phyloP scores from a whole-genome alignment of 2,113 vertebrate genomes.

The Turdus rufiventris region DNA sequence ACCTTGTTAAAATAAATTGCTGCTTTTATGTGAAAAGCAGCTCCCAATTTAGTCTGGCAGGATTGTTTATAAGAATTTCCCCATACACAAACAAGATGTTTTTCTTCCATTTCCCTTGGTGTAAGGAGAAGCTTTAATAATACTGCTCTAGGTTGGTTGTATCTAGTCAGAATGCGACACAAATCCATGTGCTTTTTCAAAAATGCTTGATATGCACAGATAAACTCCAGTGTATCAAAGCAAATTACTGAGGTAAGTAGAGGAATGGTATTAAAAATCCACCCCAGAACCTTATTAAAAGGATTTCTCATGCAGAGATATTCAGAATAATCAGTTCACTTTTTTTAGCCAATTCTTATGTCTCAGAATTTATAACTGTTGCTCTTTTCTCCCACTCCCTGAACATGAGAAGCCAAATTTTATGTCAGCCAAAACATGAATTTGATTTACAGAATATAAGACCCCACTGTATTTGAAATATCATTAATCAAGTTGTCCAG shows the following conservation, averaged over 20 bases:
- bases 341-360: background rate
- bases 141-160: background rate
- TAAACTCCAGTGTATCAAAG: background rate
- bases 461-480: background rate
- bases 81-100: background rate
- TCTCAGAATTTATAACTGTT: background rate
- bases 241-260: background rate
- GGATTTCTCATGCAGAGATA: background rate
- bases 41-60: constrained; percentile 1
- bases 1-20: constrained; percentile 51
- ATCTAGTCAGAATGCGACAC: background rate
- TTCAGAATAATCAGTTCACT: background rate
- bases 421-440: background rate
- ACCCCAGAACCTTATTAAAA: background rate
- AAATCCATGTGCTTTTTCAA: background rate
- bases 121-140: background rate
- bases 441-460: background rate
- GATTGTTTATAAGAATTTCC: background rate
- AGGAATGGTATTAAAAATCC: background rate
- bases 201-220: background rate
- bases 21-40: constrained; percentile 34
- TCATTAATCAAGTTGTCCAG: background rate
- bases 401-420: background rate
- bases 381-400: background rate
- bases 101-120: background rate